A percentile compares a stretch with the other conserved stretches of the same genome.
These are phyloP conservation scores for Aptenodytes patagonicus DNA, from an alignment of 2,113 vertebrate species.

Conservation along the genomic window DNA sequence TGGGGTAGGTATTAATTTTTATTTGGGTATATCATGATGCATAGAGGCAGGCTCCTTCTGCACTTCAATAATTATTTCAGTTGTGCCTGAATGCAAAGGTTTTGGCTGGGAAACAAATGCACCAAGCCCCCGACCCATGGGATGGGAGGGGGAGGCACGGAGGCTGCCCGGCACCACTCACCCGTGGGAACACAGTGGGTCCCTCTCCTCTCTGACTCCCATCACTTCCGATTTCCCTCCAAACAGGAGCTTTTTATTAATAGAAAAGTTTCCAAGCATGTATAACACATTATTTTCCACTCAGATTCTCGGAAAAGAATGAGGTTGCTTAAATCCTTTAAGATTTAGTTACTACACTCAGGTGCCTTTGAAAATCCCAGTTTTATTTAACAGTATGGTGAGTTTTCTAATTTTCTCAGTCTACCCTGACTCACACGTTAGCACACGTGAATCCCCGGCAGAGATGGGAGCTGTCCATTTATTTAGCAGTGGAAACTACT, in stretches of 20 bases:
- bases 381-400: not conserved
- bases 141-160: accelerated
- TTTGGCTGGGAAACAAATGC: not conserved
- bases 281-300: not conserved
- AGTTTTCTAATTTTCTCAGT: not conserved
- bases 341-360: not conserved
- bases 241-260: not conserved
- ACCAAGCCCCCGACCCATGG: accelerated
- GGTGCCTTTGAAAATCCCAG: not conserved
- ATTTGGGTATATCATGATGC: no score
- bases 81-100: not conserved
- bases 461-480: no score
- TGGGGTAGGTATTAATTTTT: not conserved
- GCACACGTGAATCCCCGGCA: not conserved
- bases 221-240: not conserved
- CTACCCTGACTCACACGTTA: not conserved
- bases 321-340: not conserved
- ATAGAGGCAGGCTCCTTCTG: not conserved
- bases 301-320: not conserved
- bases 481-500: not conserved
- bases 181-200: accelerated
- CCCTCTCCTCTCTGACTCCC: not conserved
- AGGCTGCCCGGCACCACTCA: not conserved
- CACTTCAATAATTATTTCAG: not conserved
- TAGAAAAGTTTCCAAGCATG: not conserved